A percentile compares a stretch with the other conserved stretches of the same genome.
These are phyloP conservation scores for Pantala flavescens DNA, from an alignment of 1,140 invertebrate species.

Conservation along the genomic window DNA sequence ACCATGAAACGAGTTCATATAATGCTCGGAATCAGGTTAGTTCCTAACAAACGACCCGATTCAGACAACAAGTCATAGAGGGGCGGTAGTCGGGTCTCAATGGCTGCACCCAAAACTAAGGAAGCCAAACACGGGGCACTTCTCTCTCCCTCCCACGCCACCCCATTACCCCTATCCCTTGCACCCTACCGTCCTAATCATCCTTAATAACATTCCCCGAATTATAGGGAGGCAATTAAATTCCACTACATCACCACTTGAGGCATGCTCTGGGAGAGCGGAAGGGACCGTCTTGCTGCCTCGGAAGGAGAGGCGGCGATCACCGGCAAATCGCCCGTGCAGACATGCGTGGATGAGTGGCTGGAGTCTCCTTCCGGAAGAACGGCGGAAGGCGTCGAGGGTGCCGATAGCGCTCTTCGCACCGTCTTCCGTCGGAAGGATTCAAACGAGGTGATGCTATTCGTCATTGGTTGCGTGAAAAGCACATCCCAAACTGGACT, in stretches of 20 bases:
- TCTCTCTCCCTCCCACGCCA: neutral
- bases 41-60: neutral
- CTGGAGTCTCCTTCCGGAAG: neutral
- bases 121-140: neutral
- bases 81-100: neutral
- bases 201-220: neutral
- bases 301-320: neutral
- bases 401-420: neutral
- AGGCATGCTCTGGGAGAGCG: neutral
- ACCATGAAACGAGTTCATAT: neutral
- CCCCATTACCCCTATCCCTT: neutral
- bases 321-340: neutral
- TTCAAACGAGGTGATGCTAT: too few relatives aligned
- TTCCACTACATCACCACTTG: neutral
- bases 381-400: neutral
- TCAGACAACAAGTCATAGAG: neutral
- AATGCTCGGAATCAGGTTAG: neutral
- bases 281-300: neutral
- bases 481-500: too few relatives aligned
- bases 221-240: neutral
- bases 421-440: too few relatives aligned
- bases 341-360: neutral
- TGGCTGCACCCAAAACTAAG: neutral
- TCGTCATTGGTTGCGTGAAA: too few relatives aligned
- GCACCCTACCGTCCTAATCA: neutral